These are phyloP conservation scores for Fulica atra DNA, from an alignment of 2,113 vertebrate genomes.

Conservation along the genomic window DNA sequence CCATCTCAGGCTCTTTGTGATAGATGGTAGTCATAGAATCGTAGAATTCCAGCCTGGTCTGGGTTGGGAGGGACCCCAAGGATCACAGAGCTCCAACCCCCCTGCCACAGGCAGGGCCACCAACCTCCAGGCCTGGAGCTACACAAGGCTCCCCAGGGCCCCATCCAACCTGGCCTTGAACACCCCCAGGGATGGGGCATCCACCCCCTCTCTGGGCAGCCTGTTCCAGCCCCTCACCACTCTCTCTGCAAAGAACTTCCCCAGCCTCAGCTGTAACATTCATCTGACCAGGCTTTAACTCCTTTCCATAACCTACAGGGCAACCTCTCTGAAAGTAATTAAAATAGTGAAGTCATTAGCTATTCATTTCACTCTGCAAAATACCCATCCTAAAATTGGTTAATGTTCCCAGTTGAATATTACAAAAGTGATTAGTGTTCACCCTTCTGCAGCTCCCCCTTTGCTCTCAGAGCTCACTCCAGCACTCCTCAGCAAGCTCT, in stretches of 20 bases:
- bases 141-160: too few species aligned
- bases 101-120: too few species aligned
- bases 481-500: fast-evolving
- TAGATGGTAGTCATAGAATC: neutral
- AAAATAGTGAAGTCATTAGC: neutral
- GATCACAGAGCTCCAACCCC: too few species aligned
- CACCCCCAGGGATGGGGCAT: too few species aligned
- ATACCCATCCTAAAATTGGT: neutral
- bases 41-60: too few species aligned
- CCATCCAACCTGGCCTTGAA: too few species aligned
- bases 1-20: neutral
- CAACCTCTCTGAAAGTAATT: neutral
- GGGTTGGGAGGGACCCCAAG: too few species aligned
- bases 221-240: too few species aligned
- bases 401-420: neutral
- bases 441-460: neutral
- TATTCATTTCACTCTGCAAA: neutral
- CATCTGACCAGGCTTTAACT: neutral
- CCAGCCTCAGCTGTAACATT: neutral
- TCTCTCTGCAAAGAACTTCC: too few species aligned
- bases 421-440: neutral
- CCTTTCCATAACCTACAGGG: neutral
- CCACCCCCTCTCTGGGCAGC: too few species aligned
- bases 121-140: too few species aligned
- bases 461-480: neutral